Percentiles rank a stretch among this genome's conserved stretches.
Conservation (phyloP, 2,797 vertebrate species). For the Muscicapa comitata region DNA sequence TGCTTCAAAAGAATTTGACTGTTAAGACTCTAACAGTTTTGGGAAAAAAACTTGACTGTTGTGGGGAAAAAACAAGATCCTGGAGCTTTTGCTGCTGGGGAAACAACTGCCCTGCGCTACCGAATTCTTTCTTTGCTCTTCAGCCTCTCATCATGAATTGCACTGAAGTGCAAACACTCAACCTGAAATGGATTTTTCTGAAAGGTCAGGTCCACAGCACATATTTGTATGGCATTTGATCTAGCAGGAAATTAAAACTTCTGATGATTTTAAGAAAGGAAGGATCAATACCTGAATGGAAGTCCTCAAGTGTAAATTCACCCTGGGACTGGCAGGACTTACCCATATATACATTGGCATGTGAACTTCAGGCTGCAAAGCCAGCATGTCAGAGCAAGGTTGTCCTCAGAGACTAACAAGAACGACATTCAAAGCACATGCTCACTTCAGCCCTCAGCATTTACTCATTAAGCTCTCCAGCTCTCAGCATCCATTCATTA, state of each 20-base stretch:
- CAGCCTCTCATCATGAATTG: background rate
- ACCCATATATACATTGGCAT: background rate
- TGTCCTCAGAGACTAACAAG: background rate
- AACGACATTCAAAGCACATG: background rate
- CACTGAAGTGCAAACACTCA: background rate
- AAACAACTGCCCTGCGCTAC: background rate
- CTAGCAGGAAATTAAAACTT: background rate
- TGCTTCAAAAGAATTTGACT: background rate
- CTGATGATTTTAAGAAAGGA: background rate
- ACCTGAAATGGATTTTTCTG: background rate
- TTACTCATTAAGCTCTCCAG: slow-evolving; percentile 3
- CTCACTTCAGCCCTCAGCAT: slow-evolving; percentile 14
- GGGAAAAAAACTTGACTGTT: background rate
- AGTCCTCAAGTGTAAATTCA: background rate
- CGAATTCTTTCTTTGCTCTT: background rate
- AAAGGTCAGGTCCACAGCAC: slow-evolving; percentile 10
- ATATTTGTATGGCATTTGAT: background rate
- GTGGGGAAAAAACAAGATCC: background rate
- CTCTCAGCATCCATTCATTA: slow-evolving; percentile 28
- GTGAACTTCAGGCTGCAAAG: background rate
- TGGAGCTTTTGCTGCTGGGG: background rate
- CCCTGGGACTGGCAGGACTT: background rate
- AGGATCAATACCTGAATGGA: background rate
- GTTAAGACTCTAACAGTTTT: background rate
- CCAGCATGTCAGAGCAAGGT: background rate